These are phyloP conservation scores for Avahi laniger DNA, from an alignment of 2,797 vertebrate genomes.

Conservation along the genomic window DNA sequence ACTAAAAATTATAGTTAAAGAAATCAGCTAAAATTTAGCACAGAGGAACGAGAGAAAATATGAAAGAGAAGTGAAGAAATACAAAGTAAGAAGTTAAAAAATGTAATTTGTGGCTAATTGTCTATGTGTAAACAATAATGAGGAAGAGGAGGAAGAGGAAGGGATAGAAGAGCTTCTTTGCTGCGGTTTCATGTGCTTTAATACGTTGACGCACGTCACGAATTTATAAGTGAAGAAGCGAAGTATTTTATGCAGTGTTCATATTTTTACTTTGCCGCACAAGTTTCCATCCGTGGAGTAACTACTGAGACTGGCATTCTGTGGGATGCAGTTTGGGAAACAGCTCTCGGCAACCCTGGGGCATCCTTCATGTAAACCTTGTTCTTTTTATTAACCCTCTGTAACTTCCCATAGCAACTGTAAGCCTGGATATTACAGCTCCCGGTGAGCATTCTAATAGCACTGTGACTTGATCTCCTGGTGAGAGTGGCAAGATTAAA, in stretches of 20 bases:
- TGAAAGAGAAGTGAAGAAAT: not conserved
- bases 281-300: not conserved
- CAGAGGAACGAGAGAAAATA: not conserved
- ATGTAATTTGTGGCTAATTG: no score
- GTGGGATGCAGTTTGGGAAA: rapidly evolving
- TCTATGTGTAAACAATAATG: no score
- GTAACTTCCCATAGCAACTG: not conserved
- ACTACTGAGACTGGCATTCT: not conserved
- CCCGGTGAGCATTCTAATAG: not conserved
- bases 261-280: not conserved
- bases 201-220: rapidly evolving
- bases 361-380: not conserved
- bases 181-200: not conserved
- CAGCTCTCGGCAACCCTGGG: rapidly evolving
- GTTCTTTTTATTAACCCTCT: not conserved
- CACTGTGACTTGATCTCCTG: rapidly evolving
- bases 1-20: not conserved
- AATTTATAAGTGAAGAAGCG: no score
- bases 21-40: not conserved
- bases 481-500: not conserved
- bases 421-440: rapidly evolving
- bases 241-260: rapidly evolving
- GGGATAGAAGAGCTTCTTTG: not conserved
- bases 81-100: not conserved
- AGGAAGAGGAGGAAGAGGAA: not conserved